Conservation (phyloP, 2,888 invertebrate species). For the Morpho achilles region DNA sequence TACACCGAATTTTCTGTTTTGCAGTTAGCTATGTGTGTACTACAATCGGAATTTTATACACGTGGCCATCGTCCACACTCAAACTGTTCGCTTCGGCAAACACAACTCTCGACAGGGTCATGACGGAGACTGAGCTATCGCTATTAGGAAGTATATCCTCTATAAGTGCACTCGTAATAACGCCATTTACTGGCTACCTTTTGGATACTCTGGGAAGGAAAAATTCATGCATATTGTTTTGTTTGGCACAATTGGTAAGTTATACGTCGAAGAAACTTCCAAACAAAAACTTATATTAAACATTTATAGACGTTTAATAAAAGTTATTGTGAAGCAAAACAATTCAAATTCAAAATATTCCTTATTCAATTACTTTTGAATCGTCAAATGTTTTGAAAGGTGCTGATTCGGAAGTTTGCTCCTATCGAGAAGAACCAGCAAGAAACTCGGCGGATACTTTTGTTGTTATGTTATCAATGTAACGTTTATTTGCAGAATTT, state of each 20-base stretch:
- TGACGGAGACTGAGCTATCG: constrained; percentile 47
- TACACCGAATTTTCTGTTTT: constrained; percentile 6
- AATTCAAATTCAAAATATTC: no score
- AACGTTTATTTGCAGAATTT: no score
- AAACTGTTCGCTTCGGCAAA: constrained; percentile 48
- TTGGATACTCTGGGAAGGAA: constrained; percentile 52
- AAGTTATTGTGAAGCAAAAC: no score
- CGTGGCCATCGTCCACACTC: constrained; percentile 57
- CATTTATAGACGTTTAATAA: no score
- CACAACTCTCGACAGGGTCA: constrained; percentile 53
- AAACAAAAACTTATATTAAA: background rate
- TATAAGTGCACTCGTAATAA: constrained; percentile 46
- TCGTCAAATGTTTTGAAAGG: no score
- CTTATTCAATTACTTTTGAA: no score
- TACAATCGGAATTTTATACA: constrained; percentile 47
- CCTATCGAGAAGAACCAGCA: no score
- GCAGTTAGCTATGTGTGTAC: constrained; percentile 49
- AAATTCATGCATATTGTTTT: constrained; percentile 35
- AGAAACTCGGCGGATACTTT: no score
- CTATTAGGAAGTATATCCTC: constrained; percentile 51
- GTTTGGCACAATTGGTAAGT: constrained; percentile 43
- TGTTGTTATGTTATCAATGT: no score
- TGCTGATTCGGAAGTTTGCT: no score
- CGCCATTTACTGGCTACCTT: constrained; percentile 40
- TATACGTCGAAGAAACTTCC: constrained; percentile 6